Evolutionary conservation across 1,140 invertebrate genomes (phyloP), one percentile per base, ranked within the genome.

Genomic region (Campoletis sonorensis): DNA sequence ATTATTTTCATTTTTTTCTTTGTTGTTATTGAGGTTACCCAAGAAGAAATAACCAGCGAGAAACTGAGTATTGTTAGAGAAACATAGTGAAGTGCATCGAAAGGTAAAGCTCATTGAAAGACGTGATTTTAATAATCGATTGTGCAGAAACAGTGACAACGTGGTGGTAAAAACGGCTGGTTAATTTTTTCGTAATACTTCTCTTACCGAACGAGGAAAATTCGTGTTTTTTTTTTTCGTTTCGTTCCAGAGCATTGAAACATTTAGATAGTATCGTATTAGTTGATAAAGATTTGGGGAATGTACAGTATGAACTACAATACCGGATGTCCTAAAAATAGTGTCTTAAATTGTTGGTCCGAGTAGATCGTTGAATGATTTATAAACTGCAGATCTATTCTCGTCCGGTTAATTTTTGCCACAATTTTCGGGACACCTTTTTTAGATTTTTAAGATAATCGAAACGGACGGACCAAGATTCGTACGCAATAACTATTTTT

Each of bases 151-250:
- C 51, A 21, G 76, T 82, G 72, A 75, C 45, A 13, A 61, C 23
- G 73, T 49, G 51, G 75, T 82, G 81, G 76, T 82, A 67, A 72
- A 82, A 82, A 58, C 58, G 72, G 77, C 27, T 54, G 27, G 37
- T 75, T 73, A 10, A 27, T 3, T 75, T 40, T 33, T 54, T 61
- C 8, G 7, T 45, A n/a, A 45, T 45, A 67, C n/a, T 33, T 54
- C 23, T 23, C 72, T 67, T 77, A n/a, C 49, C 72, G 64, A 49
- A 67, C 54, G 58, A 30, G 54, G 72, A 49, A n/a, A 73, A 80
- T 80, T 79, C 33, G 51, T 51, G 26, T 26, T 58, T 27, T 80
- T 49, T 23, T 30, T 54, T 79, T n/a, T n/a, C n/a, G 13, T 30
- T 23, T 33, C 18, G 7, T 26, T 26, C 33, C 54, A 54, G 18